These are phyloP conservation scores for Ptilodon capucinus DNA, from an alignment of 2,888 invertebrate species.

Conservation along the genomic window DNA sequence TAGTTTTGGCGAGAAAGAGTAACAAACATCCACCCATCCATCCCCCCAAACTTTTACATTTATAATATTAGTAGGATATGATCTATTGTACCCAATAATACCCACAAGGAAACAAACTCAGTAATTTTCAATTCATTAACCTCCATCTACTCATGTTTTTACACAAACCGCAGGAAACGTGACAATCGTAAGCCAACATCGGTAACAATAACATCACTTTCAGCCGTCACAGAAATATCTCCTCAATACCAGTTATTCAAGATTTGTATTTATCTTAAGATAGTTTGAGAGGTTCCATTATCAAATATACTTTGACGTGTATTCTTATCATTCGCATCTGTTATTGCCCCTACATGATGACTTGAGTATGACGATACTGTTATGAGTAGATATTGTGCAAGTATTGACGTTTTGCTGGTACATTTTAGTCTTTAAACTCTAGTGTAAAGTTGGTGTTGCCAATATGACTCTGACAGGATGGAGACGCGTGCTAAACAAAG, in stretches of 20 bases:
- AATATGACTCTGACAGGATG: slow-evolving; percentile 66
- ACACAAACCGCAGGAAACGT: background rate
- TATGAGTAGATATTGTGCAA: background rate
- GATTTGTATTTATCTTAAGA: slow-evolving; percentile 30
- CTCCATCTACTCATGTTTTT: background rate
- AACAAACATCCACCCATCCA: too few relatives aligned
- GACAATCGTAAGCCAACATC: background rate
- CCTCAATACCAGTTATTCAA: background rate
- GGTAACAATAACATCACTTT: background rate
- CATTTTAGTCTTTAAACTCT: background rate
- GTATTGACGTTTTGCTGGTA: background rate
- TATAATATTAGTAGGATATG: too few relatives aligned
- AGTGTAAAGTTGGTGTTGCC: background rate
- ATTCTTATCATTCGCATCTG: slow-evolving; percentile 5
- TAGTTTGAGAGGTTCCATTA: slow-evolving; percentile 22
- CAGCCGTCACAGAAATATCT: background rate
- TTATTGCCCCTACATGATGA: background rate
- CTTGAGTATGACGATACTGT: background rate
- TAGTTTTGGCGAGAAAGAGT: too few relatives aligned
- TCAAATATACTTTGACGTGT: slow-evolving; percentile 8
- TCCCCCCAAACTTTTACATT: too few relatives aligned
- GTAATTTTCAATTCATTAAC: background rate
- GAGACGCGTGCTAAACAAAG: slow-evolving; percentile 62
- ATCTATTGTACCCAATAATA: background rate
- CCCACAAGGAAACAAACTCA: background rate